A percentile compares a stretch with the other conserved stretches of the same genome.
Evolutionary conservation across 2,888 invertebrate genomes (phyloP).

Genomic region (Parnassius smintheus): DNA sequence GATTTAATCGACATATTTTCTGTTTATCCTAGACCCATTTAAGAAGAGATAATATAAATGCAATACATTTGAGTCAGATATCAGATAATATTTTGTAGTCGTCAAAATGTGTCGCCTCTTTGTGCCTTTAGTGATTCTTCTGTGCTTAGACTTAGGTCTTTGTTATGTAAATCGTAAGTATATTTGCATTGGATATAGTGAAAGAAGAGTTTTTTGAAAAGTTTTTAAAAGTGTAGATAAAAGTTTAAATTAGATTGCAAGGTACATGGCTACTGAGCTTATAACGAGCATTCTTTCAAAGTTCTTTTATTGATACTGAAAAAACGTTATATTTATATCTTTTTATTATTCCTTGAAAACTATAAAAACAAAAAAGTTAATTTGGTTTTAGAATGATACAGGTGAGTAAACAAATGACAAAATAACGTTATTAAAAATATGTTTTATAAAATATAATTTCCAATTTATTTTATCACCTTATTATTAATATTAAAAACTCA

Average conservation of each 20-base stretch:
- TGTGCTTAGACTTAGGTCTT: constrained; percentile 49
- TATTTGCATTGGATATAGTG: neutral
- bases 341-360: too few relatives aligned
- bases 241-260: constrained; percentile 6
- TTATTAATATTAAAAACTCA: too few relatives aligned
- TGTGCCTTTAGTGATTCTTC: constrained; percentile 42
- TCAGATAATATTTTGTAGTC: constrained; percentile 38
- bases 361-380: too few relatives aligned
- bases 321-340: too few relatives aligned
- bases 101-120: constrained; percentile 57
- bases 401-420: too few relatives aligned
- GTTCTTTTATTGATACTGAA: neutral
- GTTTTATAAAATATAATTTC: too few relatives aligned
- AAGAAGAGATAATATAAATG: constrained; percentile 41
- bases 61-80: constrained; percentile 36
- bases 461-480: too few relatives aligned
- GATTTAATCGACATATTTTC: constrained; percentile 32
- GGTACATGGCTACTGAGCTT: constrained; percentile 5
- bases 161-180: constrained; percentile 71
- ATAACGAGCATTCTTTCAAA: constrained; percentile 15
- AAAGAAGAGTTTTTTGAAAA: neutral
- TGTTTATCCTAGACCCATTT: constrained; percentile 50
- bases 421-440: too few relatives aligned
- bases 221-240: neutral
- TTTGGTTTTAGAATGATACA: too few relatives aligned